A percentile compares a stretch with the other conserved stretches of the same genome.
Evolutionary conservation across 2,113 vertebrate genomes (phyloP).

Genomic region (Myrmophylax atrothorax): DNA sequence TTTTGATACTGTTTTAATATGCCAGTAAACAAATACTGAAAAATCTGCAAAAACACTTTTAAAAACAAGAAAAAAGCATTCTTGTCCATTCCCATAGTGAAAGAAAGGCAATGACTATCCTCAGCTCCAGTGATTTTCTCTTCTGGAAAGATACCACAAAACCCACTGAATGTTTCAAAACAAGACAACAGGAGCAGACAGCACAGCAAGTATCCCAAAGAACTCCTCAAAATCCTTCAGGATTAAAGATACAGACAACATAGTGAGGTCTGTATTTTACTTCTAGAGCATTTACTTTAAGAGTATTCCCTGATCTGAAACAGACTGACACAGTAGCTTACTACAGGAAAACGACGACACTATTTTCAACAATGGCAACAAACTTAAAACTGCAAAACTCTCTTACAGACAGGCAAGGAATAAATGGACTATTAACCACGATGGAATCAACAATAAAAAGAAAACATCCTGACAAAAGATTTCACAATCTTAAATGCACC

Average conservation of each 20-base stretch:
- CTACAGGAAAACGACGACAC: not conserved
- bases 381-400: not conserved
- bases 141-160: not conserved
- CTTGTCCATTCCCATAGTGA: not conserved
- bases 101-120: not conserved
- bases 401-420: not conserved
- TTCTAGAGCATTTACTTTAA: not conserved
- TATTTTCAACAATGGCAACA: not conserved
- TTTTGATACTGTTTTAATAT: not conserved
- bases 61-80: not conserved
- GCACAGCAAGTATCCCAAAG: not conserved
- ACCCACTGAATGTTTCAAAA: not conserved
- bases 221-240: not conserved
- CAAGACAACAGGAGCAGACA: not conserved
- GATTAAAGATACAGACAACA: not conserved
- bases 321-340: not conserved
- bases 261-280: not conserved
- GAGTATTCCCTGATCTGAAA: not conserved
- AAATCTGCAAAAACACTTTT: not conserved
- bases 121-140: not conserved
- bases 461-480: not conserved
- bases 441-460: not conserved
- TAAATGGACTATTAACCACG: not conserved
- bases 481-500: not conserved
- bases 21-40: not conserved